A percentile compares a stretch with the other conserved stretches of the same genome.
phyloP scores from a whole-genome alignment of 53 echinoderm and acorn worm species.

The Glandiceps talaboti region DNA sequence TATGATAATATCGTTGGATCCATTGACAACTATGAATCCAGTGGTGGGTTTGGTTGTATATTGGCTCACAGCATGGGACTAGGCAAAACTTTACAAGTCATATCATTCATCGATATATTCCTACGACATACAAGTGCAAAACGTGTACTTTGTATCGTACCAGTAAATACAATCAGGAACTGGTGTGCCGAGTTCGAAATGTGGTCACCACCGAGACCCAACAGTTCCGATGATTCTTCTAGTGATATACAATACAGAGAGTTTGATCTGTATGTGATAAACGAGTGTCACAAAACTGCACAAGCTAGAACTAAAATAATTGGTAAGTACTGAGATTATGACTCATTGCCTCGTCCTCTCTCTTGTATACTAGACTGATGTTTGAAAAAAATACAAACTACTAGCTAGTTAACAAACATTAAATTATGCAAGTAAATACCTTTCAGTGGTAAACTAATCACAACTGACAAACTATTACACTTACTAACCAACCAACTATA shows the following conservation, averaged over 20 bases:
- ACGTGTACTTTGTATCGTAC: slow-evolving; percentile 74
- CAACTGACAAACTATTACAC: no score
- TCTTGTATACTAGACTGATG: no score
- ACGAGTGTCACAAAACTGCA: slow-evolving; percentile 69
- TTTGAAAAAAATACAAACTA: no score
- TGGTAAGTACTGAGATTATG: slow-evolving; percentile 43
- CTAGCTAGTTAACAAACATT: no score
- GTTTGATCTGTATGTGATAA: slow-evolving; percentile 64
- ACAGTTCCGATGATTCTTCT: slow-evolving; percentile 1
- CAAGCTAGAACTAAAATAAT: slow-evolving; percentile 71
- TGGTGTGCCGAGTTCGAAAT: slow-evolving; percentile 95
- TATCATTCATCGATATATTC: slow-evolving; percentile 63
- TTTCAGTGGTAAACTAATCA: no score
- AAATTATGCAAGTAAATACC: no score
- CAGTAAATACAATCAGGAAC: slow-evolving; percentile 96
- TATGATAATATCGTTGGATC: slow-evolving; percentile 93
- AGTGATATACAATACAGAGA: slow-evolving; percentile 19
- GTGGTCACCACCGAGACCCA: slow-evolving; percentile 48
- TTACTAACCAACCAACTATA: no score
- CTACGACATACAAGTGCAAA: slow-evolving; percentile 57
- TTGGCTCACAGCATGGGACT: slow-evolving; percentile 98
- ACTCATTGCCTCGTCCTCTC: no score
- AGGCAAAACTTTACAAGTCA: slow-evolving; percentile 77
- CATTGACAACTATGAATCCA: slow-evolving; percentile 30
- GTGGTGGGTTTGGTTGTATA: slow-evolving; percentile 86